Base-by-base conservation (phyloP, 1,140 invertebrate species). In the Conopomorpha cramerella region DNA sequence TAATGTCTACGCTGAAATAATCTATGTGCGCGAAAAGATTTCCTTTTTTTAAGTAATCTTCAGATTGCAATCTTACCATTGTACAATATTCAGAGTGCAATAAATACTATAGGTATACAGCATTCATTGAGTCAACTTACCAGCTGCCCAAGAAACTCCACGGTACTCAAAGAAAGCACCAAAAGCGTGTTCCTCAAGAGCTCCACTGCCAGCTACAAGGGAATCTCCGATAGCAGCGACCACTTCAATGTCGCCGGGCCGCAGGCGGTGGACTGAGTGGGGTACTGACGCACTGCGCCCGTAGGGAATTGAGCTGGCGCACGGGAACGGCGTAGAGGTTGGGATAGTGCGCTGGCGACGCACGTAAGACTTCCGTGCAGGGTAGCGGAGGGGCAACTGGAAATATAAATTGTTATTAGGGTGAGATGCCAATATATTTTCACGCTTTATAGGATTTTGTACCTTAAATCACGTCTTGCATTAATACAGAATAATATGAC, bases 171-270 rank as follows among this genome's bases (percentile, higher is more conserved):
- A 84, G 34, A 90, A 82, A 1, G 88, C 84, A 7, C 86, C 88
- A 1, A 90, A 56, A 1, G 88, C 84, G 46, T 81, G 89, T 43
- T 86, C 82, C 37, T 90, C 88, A 34, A 89, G 57, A 0, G 89
- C 87, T 1, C 89, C 89, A 46, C 86, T 91, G 16, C 84, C 89
- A 3, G 89, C 90, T 0, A 89, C 82, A 31, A 93, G 55, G 0
- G 88, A 91, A 60, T 93, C 91, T 3, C 91, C 91, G 33, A 93
- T 79, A 1, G 89, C 89, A 3, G 81, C 90, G 3, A 92, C 78
- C 1, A 92, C 85, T 37, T 90, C 84, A 23, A 92, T 87, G 55
- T 92, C 90, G 7, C 86, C 84, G 1, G 88, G 89, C 27, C 86
- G 68, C 3, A 92, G 71, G 38, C 64, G 44, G 41, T 74, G 70